These are phyloP conservation scores for Pandion haliaetus DNA, from an alignment of 2,113 vertebrate genomes.

Conservation along the genomic window DNA sequence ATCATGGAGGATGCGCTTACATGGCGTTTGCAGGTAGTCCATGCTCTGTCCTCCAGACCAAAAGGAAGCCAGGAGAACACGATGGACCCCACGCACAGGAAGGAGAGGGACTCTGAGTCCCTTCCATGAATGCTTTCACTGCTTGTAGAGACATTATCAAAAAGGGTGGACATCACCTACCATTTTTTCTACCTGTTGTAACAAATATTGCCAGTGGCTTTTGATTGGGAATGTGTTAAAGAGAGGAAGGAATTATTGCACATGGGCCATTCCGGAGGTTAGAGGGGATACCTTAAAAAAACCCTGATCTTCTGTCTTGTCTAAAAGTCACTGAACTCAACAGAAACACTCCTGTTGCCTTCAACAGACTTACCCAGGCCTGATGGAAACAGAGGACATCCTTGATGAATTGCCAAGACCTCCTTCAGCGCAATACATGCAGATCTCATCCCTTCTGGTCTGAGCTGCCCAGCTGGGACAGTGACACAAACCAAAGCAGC, in stretches of 20 bases:
- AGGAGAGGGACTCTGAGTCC: neutral
- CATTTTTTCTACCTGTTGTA: neutral
- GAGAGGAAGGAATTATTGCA: neutral
- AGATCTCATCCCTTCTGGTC: neutral
- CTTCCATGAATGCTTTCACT: neutral
- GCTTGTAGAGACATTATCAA: no score
- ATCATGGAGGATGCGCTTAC: fast-evolving
- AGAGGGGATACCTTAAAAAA: neutral
- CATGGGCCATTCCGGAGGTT: fast-evolving
- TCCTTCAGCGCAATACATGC: fast-evolving
- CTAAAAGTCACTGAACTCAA: neutral
- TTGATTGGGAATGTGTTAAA: neutral
- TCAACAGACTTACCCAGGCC: neutral
- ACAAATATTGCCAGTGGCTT: neutral
- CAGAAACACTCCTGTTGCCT: neutral
- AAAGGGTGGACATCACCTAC: neutral
- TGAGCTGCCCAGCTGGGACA: fast-evolving
- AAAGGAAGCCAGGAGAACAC: neutral
- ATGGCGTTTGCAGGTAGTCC: neutral
- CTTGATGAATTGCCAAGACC: neutral
- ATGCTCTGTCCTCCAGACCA: neutral
- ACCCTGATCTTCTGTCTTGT: neutral
- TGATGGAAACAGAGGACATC: neutral
- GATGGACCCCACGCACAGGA: neutral
- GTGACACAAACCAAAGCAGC: neutral